Conservation (phyloP, 2,113 vertebrate species). For the Ophthalmolycus amberensis region DNA sequence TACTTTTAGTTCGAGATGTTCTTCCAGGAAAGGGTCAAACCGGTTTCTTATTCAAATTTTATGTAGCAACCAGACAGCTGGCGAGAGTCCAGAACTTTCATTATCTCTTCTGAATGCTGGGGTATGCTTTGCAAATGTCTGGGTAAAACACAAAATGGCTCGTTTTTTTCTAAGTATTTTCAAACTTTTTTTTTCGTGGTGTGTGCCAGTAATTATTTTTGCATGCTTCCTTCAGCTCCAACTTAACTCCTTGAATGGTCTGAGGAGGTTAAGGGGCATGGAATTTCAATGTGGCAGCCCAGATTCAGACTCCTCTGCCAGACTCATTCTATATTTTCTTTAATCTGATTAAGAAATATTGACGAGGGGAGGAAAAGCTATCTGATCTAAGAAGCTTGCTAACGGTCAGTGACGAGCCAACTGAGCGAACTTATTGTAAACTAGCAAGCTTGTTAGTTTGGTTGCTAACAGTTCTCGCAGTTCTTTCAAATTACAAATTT, state of each 20-base stretch:
- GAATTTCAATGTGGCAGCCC: slow-evolving; percentile 35
- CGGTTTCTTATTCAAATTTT: slow-evolving; percentile 40
- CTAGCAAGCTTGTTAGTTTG: background rate
- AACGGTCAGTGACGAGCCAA: background rate
- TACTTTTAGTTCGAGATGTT: slow-evolving; percentile 20
- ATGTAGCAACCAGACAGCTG: slow-evolving; percentile 10
- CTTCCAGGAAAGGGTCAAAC: slow-evolving; percentile 32
- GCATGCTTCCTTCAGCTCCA: slow-evolving; percentile 34
- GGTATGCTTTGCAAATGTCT: background rate
- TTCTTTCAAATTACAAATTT: background rate
- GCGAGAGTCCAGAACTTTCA: slow-evolving; percentile 18
- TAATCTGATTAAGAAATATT: slow-evolving; percentile 21
- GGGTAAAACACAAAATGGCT: background rate
- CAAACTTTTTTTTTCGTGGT: no score
- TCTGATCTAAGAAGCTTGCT: background rate
- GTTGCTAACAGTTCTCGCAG: background rate
- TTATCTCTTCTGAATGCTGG: slow-evolving; percentile 13
- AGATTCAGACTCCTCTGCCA: slow-evolving; percentile 29
- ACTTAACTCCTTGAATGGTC: slow-evolving; percentile 39
- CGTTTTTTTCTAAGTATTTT: no score
- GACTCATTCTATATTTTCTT: slow-evolving; percentile 29
- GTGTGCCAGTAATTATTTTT: slow-evolving; percentile 33
- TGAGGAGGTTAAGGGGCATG: slow-evolving; percentile 50
- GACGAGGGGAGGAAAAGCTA: background rate
- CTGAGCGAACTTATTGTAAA: background rate